Conservation (phyloP, 2,113 vertebrate species). For the Camelus dromedarius region DNA sequence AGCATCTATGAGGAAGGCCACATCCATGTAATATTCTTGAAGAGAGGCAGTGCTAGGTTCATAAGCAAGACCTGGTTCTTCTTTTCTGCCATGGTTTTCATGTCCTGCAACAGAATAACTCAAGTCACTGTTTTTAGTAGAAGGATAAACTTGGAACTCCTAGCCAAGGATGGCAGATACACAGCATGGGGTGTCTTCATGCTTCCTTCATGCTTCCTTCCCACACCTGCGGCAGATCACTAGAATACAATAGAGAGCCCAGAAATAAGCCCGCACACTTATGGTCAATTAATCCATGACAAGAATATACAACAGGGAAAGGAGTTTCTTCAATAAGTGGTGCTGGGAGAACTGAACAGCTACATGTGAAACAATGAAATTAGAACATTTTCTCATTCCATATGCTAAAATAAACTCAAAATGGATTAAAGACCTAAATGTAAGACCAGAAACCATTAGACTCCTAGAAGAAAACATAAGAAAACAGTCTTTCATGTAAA, state of each 20-base stretch:
- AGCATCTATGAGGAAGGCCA: conserved; percentile 82
- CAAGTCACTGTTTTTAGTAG: conserved; percentile 46
- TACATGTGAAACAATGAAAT: not conserved
- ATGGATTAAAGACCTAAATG: too few species aligned
- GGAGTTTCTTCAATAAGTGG: not conserved
- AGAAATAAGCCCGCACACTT: not conserved
- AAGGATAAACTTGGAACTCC: conserved; percentile 36
- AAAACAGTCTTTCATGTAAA: not conserved
- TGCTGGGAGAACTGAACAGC: not conserved
- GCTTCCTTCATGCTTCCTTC: not conserved
- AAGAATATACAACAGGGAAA: not conserved
- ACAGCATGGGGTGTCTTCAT: not conserved
- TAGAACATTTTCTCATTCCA: not conserved
- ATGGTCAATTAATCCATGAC: not conserved
- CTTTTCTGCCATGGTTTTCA: conserved; percentile 34
- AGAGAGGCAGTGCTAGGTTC: not conserved
- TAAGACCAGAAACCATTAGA: not conserved
- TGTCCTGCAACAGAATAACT: conserved; percentile 77
- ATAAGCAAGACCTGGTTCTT: conserved; percentile 21
- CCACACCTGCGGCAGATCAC: not conserved
- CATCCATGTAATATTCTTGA: conserved; percentile 78
- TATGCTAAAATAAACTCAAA: not conserved
- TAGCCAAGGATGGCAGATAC: not conserved
- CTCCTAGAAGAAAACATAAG: not conserved
- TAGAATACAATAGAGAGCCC: not conserved